phyloP scores from a whole-genome alignment of 2,888 invertebrate species.

The Lamellibrachia satsuma region DNA sequence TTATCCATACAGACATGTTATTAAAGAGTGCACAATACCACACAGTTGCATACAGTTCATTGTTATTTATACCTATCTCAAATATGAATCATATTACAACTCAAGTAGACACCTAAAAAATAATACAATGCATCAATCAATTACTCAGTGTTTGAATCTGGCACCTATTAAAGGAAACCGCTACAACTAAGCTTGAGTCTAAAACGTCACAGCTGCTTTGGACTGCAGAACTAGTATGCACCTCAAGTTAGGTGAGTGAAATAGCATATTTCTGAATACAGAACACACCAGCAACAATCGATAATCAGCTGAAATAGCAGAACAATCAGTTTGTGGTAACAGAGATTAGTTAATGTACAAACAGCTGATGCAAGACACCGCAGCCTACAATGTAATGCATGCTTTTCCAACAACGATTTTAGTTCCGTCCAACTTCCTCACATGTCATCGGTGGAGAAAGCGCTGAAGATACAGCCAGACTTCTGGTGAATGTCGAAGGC shows the following conservation, averaged over 20 bases:
- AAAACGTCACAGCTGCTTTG: neutral
- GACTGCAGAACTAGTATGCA: neutral
- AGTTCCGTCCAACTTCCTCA: neutral
- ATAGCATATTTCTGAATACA: neutral
- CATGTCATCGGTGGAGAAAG: neutral
- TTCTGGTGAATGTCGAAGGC: slow-evolving; percentile 8
- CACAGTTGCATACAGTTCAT: neutral
- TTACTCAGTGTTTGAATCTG: neutral
- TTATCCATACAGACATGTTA: neutral
- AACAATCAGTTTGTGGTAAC: neutral
- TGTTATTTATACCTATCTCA: neutral
- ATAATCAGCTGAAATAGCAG: neutral
- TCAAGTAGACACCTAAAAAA: neutral
- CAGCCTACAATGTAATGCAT: neutral
- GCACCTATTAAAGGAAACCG: neutral
- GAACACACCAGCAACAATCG: neutral
- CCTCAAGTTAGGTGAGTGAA: neutral
- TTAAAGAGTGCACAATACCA: neutral
- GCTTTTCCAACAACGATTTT: neutral
- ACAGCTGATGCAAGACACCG: neutral
- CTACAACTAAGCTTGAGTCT: neutral
- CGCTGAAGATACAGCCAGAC: slow-evolving; percentile 4
- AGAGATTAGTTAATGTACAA: neutral
- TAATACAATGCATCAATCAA: neutral
- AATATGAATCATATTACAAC: neutral